A percentile compares a stretch with the other conserved stretches of the same genome.
Evolutionary conservation across 2,797 vertebrate species (phyloP).

Genomic region (Gila robusta): DNA sequence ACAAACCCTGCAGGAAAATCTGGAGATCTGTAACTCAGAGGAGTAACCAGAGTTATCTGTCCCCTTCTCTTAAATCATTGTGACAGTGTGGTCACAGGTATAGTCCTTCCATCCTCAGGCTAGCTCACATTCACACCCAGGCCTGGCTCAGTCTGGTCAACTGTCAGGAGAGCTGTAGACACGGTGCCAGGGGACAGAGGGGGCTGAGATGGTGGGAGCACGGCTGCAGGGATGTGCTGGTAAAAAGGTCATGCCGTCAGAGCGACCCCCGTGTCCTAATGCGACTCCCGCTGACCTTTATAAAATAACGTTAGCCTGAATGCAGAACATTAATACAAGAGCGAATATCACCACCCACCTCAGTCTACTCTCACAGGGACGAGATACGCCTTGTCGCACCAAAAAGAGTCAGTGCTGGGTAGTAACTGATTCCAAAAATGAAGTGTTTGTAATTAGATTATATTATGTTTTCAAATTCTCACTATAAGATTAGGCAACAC

Average conservation of each 20-base stretch:
- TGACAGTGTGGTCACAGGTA: constrained; percentile 31
- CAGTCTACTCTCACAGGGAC: neutral
- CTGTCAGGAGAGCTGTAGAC: constrained; percentile 46
- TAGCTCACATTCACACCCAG: constrained; percentile 20
- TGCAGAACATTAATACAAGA: constrained; percentile 30
- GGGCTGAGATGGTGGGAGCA: constrained; percentile 59
- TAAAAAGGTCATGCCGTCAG: constrained; percentile 79
- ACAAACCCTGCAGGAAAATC: constrained; percentile 15
- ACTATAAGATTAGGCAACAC: neutral
- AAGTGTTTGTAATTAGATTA: neutral
- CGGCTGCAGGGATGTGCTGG: constrained; percentile 63
- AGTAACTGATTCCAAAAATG: neutral
- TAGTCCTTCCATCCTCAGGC: constrained; percentile 32
- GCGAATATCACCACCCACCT: neutral
- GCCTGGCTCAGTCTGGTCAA: constrained; percentile 27
- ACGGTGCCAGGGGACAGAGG: constrained; percentile 32
- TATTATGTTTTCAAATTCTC: neutral
- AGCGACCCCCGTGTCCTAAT: constrained; percentile 68
- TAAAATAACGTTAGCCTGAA: constrained; percentile 66
- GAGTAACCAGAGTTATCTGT: constrained; percentile 10
- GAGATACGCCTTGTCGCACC: neutral
- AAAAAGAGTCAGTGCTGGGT: neutral
- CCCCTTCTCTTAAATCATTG: constrained; percentile 15
- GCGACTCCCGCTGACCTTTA: constrained; percentile 72
- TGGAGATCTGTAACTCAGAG: neutral